phyloP scores from a whole-genome alignment of 1,140 invertebrate genomes.

The Pristionchus pacificus region DNA sequence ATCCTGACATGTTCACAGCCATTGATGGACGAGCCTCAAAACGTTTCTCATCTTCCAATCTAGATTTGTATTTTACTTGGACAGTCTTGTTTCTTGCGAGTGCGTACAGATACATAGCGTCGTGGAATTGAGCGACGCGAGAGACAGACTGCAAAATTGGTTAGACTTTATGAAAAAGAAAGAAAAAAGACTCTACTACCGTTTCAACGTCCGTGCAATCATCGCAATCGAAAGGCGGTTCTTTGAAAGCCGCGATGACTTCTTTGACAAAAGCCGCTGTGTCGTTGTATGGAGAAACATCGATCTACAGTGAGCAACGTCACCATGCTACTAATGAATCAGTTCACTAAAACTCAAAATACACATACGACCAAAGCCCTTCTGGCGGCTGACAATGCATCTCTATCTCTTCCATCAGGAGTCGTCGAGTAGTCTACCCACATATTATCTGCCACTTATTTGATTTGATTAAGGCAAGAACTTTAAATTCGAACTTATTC shows the following conservation, averaged over 20 bases:
- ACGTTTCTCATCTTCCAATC: background rate
- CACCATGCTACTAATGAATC: background rate
- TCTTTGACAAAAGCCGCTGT: constrained; percentile 10
- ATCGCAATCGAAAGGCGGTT: constrained; percentile 13
- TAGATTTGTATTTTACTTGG: background rate
- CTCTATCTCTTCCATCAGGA: constrained; percentile 15
- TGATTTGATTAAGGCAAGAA: no score
- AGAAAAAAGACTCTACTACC: background rate
- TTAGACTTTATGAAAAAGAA: background rate
- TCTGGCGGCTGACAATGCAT: constrained; percentile 11
- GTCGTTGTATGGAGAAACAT: constrained; percentile 17
- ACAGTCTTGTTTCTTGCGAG: background rate
- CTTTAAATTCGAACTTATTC: background rate
- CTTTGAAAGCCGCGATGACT: constrained; percentile 14
- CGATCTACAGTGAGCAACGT: no score
- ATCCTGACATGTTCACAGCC: background rate
- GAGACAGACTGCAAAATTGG: background rate
- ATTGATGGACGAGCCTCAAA: background rate
- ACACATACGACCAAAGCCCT: constrained; percentile 3
- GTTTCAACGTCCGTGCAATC: constrained; percentile 25
- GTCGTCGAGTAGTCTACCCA: background rate
- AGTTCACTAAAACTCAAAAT: background rate
- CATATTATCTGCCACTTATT: background rate
- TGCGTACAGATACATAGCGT: background rate
- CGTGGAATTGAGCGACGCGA: background rate